A percentile compares a stretch with the other conserved stretches of the same genome.
Conservation (phyloP, 2,797 vertebrate species). For the Anableps anableps region DNA sequence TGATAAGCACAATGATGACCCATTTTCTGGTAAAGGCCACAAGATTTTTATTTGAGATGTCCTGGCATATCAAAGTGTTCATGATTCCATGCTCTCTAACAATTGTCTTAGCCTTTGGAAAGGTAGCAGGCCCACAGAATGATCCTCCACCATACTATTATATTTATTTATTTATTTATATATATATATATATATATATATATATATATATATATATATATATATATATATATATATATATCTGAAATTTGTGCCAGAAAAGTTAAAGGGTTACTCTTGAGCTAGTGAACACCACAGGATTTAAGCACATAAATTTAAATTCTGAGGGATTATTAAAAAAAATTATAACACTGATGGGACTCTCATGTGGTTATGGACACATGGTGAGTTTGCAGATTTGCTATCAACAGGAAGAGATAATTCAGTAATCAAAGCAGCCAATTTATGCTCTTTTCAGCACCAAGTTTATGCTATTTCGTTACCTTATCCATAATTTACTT, state of each 20-base stretch:
- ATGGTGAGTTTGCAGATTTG: slow-evolving; percentile 10
- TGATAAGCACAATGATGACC: not conserved
- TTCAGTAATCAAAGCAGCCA: not conserved
- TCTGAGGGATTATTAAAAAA: not conserved
- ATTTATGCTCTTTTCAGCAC: not conserved
- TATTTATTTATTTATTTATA: too few relatives aligned
- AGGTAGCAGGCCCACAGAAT: not conserved
- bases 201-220: too few relatives aligned
- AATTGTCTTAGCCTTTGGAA: not conserved
- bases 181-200: too few relatives aligned
- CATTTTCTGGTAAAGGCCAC: not conserved
- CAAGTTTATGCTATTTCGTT: not conserved
- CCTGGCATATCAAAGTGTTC: not conserved
- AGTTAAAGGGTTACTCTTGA: not conserved
- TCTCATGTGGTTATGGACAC: not conserved
- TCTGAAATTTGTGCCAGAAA: too few relatives aligned
- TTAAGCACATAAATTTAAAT: not conserved
- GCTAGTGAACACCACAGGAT: not conserved
- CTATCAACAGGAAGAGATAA: not conserved
- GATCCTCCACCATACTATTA: not conserved
- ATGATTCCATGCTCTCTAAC: not conserved
- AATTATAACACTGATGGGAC: not conserved
- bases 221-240: too few relatives aligned
- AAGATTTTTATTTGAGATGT: not conserved
- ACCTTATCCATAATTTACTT: not conserved